These are phyloP conservation scores for Candoia aspera DNA, from an alignment of 2,113 vertebrate genomes.

Conservation along the genomic window DNA sequence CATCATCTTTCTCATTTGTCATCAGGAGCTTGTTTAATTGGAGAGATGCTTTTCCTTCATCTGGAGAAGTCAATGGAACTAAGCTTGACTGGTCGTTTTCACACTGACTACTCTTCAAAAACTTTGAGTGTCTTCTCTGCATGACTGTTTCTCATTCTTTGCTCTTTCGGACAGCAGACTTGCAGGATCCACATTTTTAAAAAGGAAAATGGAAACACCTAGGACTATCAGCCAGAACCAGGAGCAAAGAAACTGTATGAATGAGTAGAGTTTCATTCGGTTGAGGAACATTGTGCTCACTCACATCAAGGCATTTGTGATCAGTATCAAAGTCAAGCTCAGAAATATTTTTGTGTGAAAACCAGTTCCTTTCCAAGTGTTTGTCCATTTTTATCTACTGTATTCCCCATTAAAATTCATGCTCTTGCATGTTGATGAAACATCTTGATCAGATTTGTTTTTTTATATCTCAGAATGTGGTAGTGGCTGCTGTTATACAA, in stretches of 20 bases:
- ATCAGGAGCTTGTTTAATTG: conserved; percentile 60
- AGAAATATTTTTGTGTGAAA: neutral
- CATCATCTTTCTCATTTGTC: conserved; percentile 45
- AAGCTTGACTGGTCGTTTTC: neutral
- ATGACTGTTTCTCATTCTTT: neutral
- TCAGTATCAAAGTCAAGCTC: neutral
- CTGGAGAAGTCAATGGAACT: conserved; percentile 22
- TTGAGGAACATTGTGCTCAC: neutral
- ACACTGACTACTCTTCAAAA: neutral
- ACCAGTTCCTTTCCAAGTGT: neutral
- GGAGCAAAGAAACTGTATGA: neutral
- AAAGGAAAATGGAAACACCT: neutral
- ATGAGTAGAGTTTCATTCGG: neutral
- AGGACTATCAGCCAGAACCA: neutral
- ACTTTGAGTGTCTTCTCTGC: neutral
- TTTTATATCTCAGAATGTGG: neutral
- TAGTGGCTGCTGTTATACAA: neutral
- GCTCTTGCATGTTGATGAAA: neutral
- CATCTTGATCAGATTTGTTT: neutral
- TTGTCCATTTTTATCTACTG: neutral
- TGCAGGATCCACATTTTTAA: neutral
- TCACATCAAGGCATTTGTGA: neutral
- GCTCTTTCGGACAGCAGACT: too few relatives aligned
- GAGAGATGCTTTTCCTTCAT: conserved; percentile 47
- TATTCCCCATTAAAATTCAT: neutral